Evolutionary conservation across 1,140 invertebrate genomes (phyloP), one percentile per base, ranked within the genome.

Genomic region (Thaumatotibia leucotreta): DNA sequence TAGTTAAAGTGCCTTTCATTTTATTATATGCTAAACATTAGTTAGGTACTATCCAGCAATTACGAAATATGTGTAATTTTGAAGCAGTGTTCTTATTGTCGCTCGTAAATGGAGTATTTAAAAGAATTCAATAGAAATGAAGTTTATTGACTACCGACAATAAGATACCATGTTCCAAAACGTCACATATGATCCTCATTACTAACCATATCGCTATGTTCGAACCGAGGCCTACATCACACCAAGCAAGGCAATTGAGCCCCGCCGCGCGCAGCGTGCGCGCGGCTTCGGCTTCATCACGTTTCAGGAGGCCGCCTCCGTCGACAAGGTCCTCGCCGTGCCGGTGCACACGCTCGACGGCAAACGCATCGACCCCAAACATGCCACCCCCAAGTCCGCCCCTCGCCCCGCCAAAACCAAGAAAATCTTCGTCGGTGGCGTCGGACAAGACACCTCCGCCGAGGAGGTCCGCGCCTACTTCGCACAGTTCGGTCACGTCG

Each of bases 251-350:
- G 5, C 45, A 69, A 74, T 65, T 79, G 64, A 85, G 63, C 10
- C 14, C 6, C 1, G 8, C 81, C 84, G 82, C 88, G 86, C 85
- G 85, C 94, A 97, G 97, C 94, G 97, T 86, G 97, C 96, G 93
- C 95, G 97, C 77, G 97, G 97, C 76, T 98, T 98, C 92, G 97
- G 97, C 76, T 98, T 98, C 92, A 97, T 98, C 83, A 97, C 97
- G 82, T 98, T 98, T 91, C 94, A 96, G 82, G 96, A 97, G 86
- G 95, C 96, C 32, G 94, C 95, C 68, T 96, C 96, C 82, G 97
- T 97, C 64, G 96, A 97, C 88, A 97, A 97, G 89, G 97, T 98
- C 61, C 94, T 98, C 11, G 86, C 84, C 8, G 84, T 90, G 70
- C 96, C 97, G 63, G 96, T 97, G 69, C 97, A 98, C 93, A 97